Base-by-base conservation (phyloP, 2,797 vertebrate species). In the Falco novaeseelandiae region DNA sequence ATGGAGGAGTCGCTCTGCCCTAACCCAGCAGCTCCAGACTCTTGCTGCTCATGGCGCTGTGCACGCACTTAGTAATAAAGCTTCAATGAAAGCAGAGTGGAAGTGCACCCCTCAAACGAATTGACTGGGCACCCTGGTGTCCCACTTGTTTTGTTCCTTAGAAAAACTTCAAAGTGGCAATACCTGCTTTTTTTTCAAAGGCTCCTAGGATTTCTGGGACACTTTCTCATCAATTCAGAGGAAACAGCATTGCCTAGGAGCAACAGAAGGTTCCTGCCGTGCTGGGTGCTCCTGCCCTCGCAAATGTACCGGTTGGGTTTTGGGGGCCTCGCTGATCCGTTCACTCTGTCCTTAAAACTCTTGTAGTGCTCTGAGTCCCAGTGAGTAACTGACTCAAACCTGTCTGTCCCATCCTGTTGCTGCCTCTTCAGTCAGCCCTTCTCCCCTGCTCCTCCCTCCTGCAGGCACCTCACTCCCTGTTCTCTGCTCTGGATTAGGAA, bases 381-480 rank as follows among this genome's bases (percentile, higher is more conserved):
- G 20, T 8, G 42, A 42, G 29, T 5, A 55, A 8, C 25, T 3
- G 42, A 21, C 51, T 25, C 79, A 46, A 26, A 21, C 32, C 0
- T 8, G 13, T 12, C 46, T 54, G 14, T n/a, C 23, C 69, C 57
- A 14, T 25, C 34, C 40, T 29, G 29, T 27, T 71, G 46, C 69
- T 46, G 36, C 12, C 51, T 63, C 27, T 8, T 52, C 17, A 14
- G 57, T 17, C 67, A n/a, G 63, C 18, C 22, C n/a, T 23, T 55
- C 32, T 69, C 8, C 19, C 8, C 46, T 32, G 8, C 21, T 40
- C 10, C 34, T 29, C 22, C 30, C n/a, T 42, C 11, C 61, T 29
- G 29, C 5, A 4, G 12, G 10, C 25, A 42, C 38, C 69, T 19
- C 6, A 0, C 49, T 61, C 32, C 15, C 57, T 14, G 7, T 21